Conservation (phyloP, 2,113 vertebrate species). For the Galbula dea region DNA sequence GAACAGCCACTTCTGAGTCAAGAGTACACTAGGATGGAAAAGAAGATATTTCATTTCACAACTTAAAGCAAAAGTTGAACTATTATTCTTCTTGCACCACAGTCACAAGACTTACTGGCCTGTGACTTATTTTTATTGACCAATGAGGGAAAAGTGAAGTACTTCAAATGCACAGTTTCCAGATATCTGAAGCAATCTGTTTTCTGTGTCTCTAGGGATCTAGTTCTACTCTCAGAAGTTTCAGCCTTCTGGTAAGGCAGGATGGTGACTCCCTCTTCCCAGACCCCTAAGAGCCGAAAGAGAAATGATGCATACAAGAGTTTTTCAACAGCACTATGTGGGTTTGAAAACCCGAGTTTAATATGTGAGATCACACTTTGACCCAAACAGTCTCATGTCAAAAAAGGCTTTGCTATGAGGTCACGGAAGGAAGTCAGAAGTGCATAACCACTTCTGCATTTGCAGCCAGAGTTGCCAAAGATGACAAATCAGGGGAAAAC, state of each 20-base stretch:
- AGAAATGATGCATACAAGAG: not conserved
- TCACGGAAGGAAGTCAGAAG: not conserved
- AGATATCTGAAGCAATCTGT: not conserved
- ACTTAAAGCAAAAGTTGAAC: not conserved
- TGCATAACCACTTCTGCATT: not conserved
- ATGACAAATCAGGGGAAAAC: not conserved
- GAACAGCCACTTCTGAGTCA: conserved; percentile 83
- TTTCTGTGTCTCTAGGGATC: not conserved
- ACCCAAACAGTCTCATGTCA: not conserved
- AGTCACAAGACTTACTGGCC: not conserved
- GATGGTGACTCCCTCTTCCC: not conserved
- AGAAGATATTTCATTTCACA: conserved; percentile 26
- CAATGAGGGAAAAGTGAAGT: not conserved
- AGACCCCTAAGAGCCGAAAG: not conserved
- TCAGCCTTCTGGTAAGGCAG: not conserved
- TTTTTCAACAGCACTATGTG: not conserved
- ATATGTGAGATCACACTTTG: not conserved
- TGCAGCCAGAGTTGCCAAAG: not conserved
- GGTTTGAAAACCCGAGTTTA: not conserved
- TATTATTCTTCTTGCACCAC: not conserved
- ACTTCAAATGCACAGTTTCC: not conserved
- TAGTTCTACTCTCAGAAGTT: not conserved
- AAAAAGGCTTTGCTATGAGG: not conserved
- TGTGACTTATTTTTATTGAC: not conserved
- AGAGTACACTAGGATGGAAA: conserved; percentile 78